phyloP scores from a whole-genome alignment of 1,140 invertebrate genomes.

The Aleiodes sp. region DNA sequence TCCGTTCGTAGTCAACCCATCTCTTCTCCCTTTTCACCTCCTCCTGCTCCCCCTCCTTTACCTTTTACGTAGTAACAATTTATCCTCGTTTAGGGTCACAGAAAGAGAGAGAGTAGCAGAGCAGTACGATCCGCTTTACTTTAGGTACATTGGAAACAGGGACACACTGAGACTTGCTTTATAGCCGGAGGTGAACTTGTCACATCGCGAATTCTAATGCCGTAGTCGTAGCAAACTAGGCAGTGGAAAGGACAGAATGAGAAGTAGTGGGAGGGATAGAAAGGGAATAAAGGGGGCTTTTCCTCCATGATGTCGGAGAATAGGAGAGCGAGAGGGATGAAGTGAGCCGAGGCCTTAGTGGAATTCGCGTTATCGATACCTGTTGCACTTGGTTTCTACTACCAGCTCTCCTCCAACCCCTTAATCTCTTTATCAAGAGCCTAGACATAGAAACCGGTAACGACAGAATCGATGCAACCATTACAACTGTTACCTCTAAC shows the following conservation, averaged over 20 bases:
- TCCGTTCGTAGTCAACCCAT: background rate
- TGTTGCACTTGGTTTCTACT: constrained; percentile 33
- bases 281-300: constrained; percentile 16
- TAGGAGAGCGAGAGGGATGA: constrained; percentile 19
- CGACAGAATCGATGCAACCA: constrained; percentile 21
- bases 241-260: background rate
- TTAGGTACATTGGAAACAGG: background rate
- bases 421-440: constrained; percentile 44
- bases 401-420: too few species aligned
- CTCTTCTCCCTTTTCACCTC: too few species aligned
- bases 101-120: background rate
- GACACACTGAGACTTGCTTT: constrained; percentile 29
- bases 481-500: background rate
- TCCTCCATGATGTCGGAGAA: background rate
- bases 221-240: background rate
- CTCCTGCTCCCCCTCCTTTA: constrained; percentile 5
- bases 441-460: constrained; percentile 20
- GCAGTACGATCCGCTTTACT: constrained; percentile 6
- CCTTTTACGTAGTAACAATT: constrained; percentile 33
- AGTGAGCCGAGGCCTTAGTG: constrained; percentile 24
- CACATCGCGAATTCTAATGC: constrained; percentile 41
- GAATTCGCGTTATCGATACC: constrained; percentile 42
- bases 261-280: background rate
- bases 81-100: constrained; percentile 36
- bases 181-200: constrained; percentile 40